Percentiles rank a stretch among this genome's conserved stretches.
Conservation (phyloP, 2,113 vertebrate species). For the Syngnathus scovelli region DNA sequence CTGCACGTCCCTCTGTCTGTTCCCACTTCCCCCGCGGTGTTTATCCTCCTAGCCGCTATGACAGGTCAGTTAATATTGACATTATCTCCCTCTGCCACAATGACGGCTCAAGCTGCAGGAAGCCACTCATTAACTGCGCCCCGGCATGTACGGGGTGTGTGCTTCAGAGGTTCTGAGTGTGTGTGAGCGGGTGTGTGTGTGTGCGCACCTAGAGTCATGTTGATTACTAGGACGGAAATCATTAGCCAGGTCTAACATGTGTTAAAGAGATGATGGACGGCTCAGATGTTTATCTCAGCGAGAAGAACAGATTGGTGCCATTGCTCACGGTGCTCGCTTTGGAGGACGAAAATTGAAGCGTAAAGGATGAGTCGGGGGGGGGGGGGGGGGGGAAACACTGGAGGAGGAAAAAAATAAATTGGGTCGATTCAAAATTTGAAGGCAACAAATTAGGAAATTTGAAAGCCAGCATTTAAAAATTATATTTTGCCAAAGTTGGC, state of each 20-base stretch:
- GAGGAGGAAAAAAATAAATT: too few relatives aligned
- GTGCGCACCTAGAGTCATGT: slow-evolving; percentile 1
- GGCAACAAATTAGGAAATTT: too few relatives aligned
- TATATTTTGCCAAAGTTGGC: too few relatives aligned
- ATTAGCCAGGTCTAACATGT: slow-evolving; percentile 61
- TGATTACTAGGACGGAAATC: slow-evolving; percentile 42
- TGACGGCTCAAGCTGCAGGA: slow-evolving; percentile 59
- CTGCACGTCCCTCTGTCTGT: slow-evolving; percentile 15
- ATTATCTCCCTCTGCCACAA: slow-evolving; percentile 44
- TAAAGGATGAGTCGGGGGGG: neutral
- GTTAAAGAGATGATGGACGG: slow-evolving; percentile 50
- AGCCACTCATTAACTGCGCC: slow-evolving; percentile 54
- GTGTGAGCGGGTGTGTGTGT: slow-evolving; percentile 4
- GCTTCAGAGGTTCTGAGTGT: neutral
- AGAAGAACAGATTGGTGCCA: slow-evolving; percentile 47
- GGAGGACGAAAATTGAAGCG: slow-evolving; percentile 22
- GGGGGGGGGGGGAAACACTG: too few relatives aligned
- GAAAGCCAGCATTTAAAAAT: too few relatives aligned
- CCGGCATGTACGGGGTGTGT: slow-evolving; percentile 5
- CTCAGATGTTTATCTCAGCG: slow-evolving; percentile 36
- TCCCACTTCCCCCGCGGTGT: slow-evolving; percentile 36
- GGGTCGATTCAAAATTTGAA: too few relatives aligned
- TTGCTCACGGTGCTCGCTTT: slow-evolving; percentile 30
- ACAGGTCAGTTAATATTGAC: slow-evolving; percentile 68
- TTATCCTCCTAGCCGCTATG: slow-evolving; percentile 30